Percentiles rank a stretch among this genome's conserved stretches.
These are phyloP conservation scores for Onychomys torridus DNA, from an alignment of 2,797 vertebrate genomes.

Conservation along the genomic window DNA sequence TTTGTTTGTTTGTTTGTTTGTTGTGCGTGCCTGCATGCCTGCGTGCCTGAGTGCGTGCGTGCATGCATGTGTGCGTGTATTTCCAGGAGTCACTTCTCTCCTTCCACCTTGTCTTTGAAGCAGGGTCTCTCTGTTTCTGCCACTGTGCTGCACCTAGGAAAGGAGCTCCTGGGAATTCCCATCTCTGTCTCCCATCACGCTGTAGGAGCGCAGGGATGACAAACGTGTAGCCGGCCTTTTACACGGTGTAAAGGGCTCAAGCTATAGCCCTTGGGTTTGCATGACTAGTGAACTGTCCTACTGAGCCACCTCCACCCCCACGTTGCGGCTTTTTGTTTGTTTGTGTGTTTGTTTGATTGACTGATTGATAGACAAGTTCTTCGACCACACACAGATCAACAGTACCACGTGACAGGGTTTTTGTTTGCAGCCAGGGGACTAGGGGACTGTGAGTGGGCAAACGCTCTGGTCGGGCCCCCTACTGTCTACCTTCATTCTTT, in stretches of 20 bases:
- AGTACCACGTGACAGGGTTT: neutral
- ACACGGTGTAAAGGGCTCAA: neutral
- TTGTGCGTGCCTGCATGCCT: no score
- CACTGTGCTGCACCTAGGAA: neutral
- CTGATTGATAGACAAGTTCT: neutral
- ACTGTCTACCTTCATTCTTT: neutral
- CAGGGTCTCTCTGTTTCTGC: neutral
- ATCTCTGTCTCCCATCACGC: neutral
- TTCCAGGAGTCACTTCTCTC: neutral
- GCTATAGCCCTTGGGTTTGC: neutral
- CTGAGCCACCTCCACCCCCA: neutral
- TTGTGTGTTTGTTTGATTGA: no score
- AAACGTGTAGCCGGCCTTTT: neutral
- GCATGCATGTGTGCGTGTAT: neutral
- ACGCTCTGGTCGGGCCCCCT: accelerated
- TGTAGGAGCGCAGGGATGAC: neutral
- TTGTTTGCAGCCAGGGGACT: neutral
- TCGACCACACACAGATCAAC: neutral
- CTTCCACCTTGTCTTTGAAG: neutral
- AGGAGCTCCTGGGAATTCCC: neutral
- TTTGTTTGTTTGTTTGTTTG: no score
- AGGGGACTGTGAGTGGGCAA: neutral
- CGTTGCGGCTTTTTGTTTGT: neutral
- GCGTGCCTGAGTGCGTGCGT: no score
- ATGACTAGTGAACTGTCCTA: neutral